Conservation (phyloP, 2,113 vertebrate species). For the Amblyopsis rosae region DNA sequence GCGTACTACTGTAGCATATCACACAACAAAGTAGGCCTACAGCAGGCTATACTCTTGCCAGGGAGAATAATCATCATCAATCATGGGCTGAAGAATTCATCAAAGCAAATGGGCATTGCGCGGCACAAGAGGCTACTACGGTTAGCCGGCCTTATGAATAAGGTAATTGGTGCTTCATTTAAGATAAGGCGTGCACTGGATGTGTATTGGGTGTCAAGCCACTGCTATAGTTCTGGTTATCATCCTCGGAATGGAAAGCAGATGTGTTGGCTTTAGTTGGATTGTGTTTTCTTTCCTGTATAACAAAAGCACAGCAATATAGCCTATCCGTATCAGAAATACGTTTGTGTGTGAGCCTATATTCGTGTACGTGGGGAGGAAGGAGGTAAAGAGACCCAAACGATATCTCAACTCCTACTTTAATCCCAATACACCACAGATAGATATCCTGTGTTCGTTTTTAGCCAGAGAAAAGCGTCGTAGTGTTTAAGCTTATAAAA, state of each 20-base stretch:
- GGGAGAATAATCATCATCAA: too few species aligned
- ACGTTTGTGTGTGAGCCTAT: slow-evolving; percentile 25
- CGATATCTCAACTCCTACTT: slow-evolving; percentile 53
- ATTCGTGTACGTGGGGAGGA: slow-evolving; percentile 14
- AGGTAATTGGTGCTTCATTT: neutral
- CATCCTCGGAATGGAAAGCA: slow-evolving; percentile 66
- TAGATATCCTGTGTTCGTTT: slow-evolving; percentile 23
- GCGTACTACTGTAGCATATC: too few species aligned
- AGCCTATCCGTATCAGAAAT: slow-evolving; percentile 36
- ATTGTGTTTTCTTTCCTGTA: slow-evolving; percentile 66
- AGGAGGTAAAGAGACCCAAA: slow-evolving; percentile 37
- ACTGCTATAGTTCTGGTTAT: slow-evolving; percentile 51
- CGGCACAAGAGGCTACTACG: too few species aligned
- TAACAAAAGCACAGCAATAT: slow-evolving; percentile 60
- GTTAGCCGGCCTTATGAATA: too few species aligned
- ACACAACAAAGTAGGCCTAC: too few species aligned
- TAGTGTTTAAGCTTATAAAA: neutral
- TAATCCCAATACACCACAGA: slow-evolving; percentile 35
- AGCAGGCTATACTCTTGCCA: too few species aligned
- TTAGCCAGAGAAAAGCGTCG: slow-evolving; percentile 1
- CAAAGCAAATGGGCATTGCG: too few species aligned
- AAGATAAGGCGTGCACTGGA: slow-evolving; percentile 28
- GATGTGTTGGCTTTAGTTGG: slow-evolving; percentile 63
- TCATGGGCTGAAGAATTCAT: too few species aligned
- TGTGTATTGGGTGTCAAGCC: slow-evolving; percentile 27